Evolutionary conservation across 2,797 vertebrate species (phyloP).

Genomic region (Sebastes matsubarae): DNA sequence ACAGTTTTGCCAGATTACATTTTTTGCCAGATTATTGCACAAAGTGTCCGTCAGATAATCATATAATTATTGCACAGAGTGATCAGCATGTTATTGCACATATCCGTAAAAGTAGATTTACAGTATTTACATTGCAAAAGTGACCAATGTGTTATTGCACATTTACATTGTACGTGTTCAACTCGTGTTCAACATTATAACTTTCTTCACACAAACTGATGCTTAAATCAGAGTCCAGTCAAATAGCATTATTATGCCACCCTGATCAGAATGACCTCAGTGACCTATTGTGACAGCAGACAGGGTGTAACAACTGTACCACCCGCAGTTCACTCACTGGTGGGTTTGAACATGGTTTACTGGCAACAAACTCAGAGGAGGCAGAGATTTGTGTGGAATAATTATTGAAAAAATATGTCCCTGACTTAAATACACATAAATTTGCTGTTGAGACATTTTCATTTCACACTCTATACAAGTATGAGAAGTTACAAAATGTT

Average conservation of each 20-base stretch:
- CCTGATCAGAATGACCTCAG: background rate
- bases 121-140: no score
- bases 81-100: no score
- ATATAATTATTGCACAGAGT: no score
- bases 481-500: background rate
- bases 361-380: background rate
- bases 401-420: background rate
- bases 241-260: background rate
- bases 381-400: background rate
- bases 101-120: no score
- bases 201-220: background rate
- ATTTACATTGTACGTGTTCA: no score
- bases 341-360: background rate
- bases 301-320: background rate
- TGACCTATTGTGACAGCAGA: background rate
- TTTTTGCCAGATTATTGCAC: no score
- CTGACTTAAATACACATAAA: background rate
- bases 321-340: background rate
- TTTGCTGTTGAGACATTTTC: background rate
- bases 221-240: background rate
- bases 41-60: no score
- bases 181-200: no score
- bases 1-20: no score
- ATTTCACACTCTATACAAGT: background rate
- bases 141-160: no score